phyloP scores from a whole-genome alignment of 2,888 invertebrate species.

The Adela reaumurella region DNA sequence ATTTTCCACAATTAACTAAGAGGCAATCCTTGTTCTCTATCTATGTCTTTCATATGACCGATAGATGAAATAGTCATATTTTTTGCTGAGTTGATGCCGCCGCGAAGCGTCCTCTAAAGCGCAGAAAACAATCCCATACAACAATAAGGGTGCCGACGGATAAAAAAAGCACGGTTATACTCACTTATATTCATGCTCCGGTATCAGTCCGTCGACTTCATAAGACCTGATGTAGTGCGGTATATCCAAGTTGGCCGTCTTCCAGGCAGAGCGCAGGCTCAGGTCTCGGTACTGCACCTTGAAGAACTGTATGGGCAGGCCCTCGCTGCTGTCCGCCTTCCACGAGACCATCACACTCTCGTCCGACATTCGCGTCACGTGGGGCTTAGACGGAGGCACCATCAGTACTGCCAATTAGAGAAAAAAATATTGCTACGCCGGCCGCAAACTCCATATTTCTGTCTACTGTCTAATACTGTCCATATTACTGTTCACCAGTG shows the following conservation, averaged over 20 bases:
- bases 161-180: background rate
- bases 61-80: too few relatives aligned
- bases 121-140: too few relatives aligned
- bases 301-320: conserved; percentile 82
- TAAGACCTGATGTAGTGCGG: conserved; percentile 71
- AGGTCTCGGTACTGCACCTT: conserved; percentile 59
- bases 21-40: too few relatives aligned
- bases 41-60: too few relatives aligned
- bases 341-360: conserved; percentile 92
- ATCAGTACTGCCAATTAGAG: conserved; percentile 54
- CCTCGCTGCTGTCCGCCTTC: conserved; percentile 77
- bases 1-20: too few relatives aligned
- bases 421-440: too few relatives aligned
- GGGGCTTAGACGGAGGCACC: conserved; percentile 85
- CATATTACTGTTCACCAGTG: too few relatives aligned
- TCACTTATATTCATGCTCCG: conserved; percentile 69
- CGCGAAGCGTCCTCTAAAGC: too few relatives aligned
- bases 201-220: conserved; percentile 70
- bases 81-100: too few relatives aligned
- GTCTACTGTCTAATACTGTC: too few relatives aligned
- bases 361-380: conserved; percentile 81
- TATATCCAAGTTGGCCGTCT: conserved; percentile 80
- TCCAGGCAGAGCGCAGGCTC: conserved; percentile 56
- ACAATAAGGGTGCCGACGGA: too few relatives aligned
- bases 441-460: too few relatives aligned